Evolutionary conservation across 2,113 vertebrate genomes (phyloP), one percentile per base, ranked within the genome.

Genomic region (Grammomys surdaster): DNA sequence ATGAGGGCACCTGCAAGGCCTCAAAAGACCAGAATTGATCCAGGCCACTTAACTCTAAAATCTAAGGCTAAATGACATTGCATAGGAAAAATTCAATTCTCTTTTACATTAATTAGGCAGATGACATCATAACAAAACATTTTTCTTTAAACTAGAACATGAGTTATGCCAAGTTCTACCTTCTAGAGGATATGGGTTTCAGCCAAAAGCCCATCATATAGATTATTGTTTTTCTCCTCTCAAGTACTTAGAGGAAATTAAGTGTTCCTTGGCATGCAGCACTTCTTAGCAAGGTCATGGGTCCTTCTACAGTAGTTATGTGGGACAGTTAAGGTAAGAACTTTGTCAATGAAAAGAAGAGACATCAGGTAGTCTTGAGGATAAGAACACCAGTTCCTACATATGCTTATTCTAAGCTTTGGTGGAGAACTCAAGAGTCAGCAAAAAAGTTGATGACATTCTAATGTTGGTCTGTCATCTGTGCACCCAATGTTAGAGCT

Each of bases 191-290:
- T 96, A 98, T 97, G 97, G 97, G 77, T 90, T 90, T 91, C 95
- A 89, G 97, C 97, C 97, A 98, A 98, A 97, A 26, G 58, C 65
- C 93, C 26, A 43, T 97, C 98, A 98, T 94, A 94, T 95, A 96
- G 89, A 97, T 97, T 97, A 97, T 96, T 97, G 98, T 98, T 98
- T 98, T 98, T 98, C 97, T 98, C 93, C 88, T 97, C 93, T 95
- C 95, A 98, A 98, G 97, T 98, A 98, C 98, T 99, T 98, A 98
- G 70, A 28, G 92, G 97, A 98, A 98, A 98, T 98, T 97, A 98
- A 98, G 97, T 98, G 95, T 97, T 89, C 96, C 97, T 98, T 98
- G 98, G 98, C 97, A 97, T 95, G 89, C 93, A 88, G 90, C 48
- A 81, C 81, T 92, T 98, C 90, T 98, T 96, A 96, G 96, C 97